Percentiles rank a stretch among this genome's conserved stretches.
Evolutionary conservation across 2,113 vertebrate genomes (phyloP).

Genomic region (Stigmatopora nigra): DNA sequence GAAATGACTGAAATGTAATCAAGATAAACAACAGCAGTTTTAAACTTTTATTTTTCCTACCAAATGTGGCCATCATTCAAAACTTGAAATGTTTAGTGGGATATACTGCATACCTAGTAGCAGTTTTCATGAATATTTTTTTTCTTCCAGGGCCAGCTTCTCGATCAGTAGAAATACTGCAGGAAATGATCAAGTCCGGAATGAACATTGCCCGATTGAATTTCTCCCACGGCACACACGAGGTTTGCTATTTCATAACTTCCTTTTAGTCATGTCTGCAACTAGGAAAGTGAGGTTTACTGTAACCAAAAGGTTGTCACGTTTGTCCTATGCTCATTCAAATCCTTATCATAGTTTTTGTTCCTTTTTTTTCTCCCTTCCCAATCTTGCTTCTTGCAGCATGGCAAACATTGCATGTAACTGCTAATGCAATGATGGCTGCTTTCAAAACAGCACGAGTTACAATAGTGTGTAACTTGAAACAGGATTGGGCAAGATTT

Average conservation of each 20-base stretch:
- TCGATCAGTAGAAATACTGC: constrained; percentile 83
- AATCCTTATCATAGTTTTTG: constrained; percentile 36
- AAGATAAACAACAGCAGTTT: no score
- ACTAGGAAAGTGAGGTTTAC: not conserved
- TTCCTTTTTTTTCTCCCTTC: constrained; percentile 1
- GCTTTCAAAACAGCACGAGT: not conserved
- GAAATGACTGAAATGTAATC: no score
- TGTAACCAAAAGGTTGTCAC: constrained; percentile 5
- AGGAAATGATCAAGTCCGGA: constrained; percentile 98
- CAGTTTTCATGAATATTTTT: not conserved
- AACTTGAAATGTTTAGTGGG: not conserved
- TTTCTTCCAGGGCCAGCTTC: constrained; percentile 82
- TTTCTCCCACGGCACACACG: constrained; percentile 94
- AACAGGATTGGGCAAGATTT: not conserved
- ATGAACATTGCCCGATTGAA: constrained; percentile 98
- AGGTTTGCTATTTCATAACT: constrained; percentile 66
- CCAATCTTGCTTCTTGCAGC: not conserved
- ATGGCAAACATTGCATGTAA: constrained; percentile 4
- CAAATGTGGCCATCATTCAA: no score
- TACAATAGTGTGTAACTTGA: not conserved
- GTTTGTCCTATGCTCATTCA: constrained; percentile 7
- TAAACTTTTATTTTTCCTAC: no score
- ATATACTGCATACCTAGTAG: not conserved
- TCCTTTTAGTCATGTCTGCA: not conserved
- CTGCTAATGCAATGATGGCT: not conserved